Evolutionary conservation across 2,797 vertebrate species (phyloP).

Genomic region (Hozukius guyotensis): DNA sequence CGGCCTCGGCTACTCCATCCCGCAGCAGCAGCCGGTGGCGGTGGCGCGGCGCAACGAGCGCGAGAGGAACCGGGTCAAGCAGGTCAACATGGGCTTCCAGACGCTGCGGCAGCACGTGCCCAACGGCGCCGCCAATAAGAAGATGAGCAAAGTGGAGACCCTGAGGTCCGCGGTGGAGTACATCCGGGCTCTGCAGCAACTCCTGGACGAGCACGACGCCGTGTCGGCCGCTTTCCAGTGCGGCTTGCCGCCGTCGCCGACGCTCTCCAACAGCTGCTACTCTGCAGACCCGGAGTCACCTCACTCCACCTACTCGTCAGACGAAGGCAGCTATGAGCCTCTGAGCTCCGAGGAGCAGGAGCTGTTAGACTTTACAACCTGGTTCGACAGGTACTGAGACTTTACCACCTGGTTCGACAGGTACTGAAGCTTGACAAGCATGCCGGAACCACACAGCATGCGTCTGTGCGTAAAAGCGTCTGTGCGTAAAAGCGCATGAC

Average conservation of each 20-base stretch:
- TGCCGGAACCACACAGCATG: background rate
- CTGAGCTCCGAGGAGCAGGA: constrained; percentile 92
- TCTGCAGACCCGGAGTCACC: constrained; percentile 91
- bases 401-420: constrained; percentile 94
- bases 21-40: constrained; percentile 84
- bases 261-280: constrained; percentile 80
- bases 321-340: constrained; percentile 91
- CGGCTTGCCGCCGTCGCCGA: constrained; percentile 84
- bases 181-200: constrained; percentile 92
- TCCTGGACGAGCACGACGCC: constrained; percentile 91
- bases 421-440: constrained; percentile 82
- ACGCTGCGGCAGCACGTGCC: constrained; percentile 95
- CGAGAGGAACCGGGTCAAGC: constrained; percentile 94
- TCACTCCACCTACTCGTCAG: constrained; percentile 89
- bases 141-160: constrained; percentile 98
- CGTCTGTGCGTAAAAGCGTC: constrained; percentile 51
- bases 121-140: constrained; percentile 92
- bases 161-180: constrained; percentile 96
- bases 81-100: constrained; percentile 98
- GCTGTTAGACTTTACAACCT: constrained; percentile 92
- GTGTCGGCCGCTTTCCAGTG: constrained; percentile 86
- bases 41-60: constrained; percentile 94
- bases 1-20: constrained; percentile 82
- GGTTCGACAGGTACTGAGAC: constrained; percentile 88
- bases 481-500: constrained; percentile 51